Base-by-base conservation (phyloP, 2,888 invertebrate species). In the Elgonia sp. region DNA sequence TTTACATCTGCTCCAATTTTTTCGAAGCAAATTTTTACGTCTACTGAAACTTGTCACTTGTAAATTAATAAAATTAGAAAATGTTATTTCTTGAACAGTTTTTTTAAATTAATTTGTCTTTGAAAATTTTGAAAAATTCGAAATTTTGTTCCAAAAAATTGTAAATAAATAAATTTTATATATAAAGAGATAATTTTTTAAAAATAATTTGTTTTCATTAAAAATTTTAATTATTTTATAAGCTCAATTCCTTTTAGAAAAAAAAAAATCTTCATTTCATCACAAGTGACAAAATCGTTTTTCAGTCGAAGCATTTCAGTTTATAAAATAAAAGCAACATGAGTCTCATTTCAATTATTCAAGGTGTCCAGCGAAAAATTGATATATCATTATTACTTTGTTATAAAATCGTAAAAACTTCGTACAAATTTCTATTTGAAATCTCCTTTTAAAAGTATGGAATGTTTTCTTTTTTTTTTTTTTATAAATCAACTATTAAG, bases 1-100 rank as follows among this genome's bases (percentile, higher is more conserved):
- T 88, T 81, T 90, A 90, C 89, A 84, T 88, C 75, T 37, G 57
- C 42, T 73, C 57, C 62, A 65, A 40, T 18, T 10, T 50, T 79
- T 16, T 12, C 55, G 53, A 83, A 76, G 50, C 55, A 72, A 53
- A 87, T 73, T 65, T 29, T 5, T 57, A 65, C 29, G 50, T 83
- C 18, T 60, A 55, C 14, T 63, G 57, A 89, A 88, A 86, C 79
- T 85, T 57, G 65, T 65, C 82, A 60, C 69, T 81, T 29, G 29
- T 29, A 3, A 29, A 29, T 1, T 29, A 29, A 29, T 29, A 29
- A 57, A 57, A 57, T 57, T 20, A 57, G 3, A 57, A 21, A 57
- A 21, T 21, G n/a, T n/a, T n/a, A n/a, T n/a, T n/a, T n/a, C n/a
- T n/a, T n/a, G n/a, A n/a, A n/a, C n/a, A n/a, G n/a, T n/a, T n/a